Evolutionary conservation across 2,113 vertebrate species (phyloP), one percentile per base, ranked within the genome.

Genomic region (Pandion haliaetus): DNA sequence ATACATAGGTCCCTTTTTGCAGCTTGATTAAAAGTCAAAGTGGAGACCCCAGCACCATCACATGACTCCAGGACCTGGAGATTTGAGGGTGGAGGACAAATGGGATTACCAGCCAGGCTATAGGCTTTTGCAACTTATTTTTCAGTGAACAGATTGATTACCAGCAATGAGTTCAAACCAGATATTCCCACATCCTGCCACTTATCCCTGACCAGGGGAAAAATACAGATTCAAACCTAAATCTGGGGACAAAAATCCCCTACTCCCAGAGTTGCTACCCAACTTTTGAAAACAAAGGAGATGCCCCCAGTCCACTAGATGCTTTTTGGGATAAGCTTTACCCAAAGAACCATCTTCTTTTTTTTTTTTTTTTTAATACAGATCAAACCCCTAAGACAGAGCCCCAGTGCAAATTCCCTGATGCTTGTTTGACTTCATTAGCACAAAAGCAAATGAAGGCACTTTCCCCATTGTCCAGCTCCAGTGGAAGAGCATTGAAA

Each of bases 371-470:
- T 47, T 34, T 52, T 0, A 69, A 54, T 89, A 84, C 76, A 86
- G 67, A 88, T 81, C 71, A 81, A 88, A 47, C 77, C 77, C 55
- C 24, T 77, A 95, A 61, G 58, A 86, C 66, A 82, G 90, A 94
- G 61, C 82, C 89, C 55, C 72, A 65, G 65, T 81, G 80, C 92
- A 94, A 96, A 95, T 93, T 92, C 83, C 93, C 83, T 91, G 91
- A 85, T 92, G 95, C 77, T 91, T 94, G 86, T 97, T 97, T 95
- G 88, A 96, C 96, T 92, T 89, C 73, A 87, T 97, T 91, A 96
- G 77, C 77, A 82, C 94, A 89, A 94, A 97, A 94, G 91, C 96
- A 97, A 97, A 97, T 94, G 95, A 89, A 97, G 91, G 73, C 34
- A 0, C 65, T 92, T 94, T 95, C 66, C 62, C 86, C 74, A 91